Evolutionary conservation across 53 echinoderm and acorn worm species (phyloP), one percentile per base, ranked within the genome.

Genomic region (Holothuria leucospilota): DNA sequence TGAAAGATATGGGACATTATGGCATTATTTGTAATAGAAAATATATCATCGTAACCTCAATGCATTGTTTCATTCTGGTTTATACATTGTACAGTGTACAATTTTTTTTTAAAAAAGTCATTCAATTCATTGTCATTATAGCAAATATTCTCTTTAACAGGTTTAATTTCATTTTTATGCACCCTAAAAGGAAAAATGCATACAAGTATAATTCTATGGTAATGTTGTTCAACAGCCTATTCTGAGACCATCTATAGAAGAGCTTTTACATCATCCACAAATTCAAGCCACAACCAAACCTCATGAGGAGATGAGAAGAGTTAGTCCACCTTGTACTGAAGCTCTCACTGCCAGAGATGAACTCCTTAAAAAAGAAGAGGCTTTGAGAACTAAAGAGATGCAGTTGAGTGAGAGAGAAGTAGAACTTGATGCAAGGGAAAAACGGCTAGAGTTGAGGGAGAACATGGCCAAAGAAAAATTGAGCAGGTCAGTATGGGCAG

Each of bases 191-290:
- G n/a, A n/a, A n/a, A n/a, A 1, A 34, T 56, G 46, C 34, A 56
- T 56, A 0, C 6, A 49, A 49, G 3, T 49, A 71, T n/a, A 40
- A 23, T 82, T 23, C 18, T 18, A 15, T 56, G 29, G 13, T 16
- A 18, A 16, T 56, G 8, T 18, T 56, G 56, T 0, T 21, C 21
- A 34, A n/a, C 56, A 93, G 93, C 84, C 91, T 27, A 67, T 88
- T 8, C 28, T 92, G 38, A 90, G 99, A 87, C 99, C 99, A 12
- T 93, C 92, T 27, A 99, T 99, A 69, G 95, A 95, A 24, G 99
- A 99, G 53, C 92, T 99, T 51, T 92, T 99, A 11, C 91, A 84
- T 24, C 89, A 90, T 68, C 90, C 87, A 5, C 85, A 74, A 49
- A 77, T 94, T 25, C 66, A 67, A 29, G 67, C 84, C 12, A 62